Conservation (phyloP, 2,888 invertebrate genomes). For the Drosophila kokeensis region DNA sequence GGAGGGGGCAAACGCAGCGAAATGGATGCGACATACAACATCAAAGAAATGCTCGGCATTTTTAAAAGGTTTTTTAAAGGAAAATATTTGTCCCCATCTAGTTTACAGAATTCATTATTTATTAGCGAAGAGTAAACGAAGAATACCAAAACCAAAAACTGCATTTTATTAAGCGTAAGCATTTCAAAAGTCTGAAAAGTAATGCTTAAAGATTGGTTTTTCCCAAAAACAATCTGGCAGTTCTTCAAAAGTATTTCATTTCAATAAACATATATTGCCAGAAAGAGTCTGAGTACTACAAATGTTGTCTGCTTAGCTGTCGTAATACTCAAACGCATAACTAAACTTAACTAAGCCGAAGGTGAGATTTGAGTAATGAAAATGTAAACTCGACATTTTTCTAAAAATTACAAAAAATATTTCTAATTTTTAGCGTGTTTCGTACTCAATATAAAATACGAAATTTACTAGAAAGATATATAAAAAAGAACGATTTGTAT, state of each 20-base stretch:
- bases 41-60: slow-evolving; percentile 66
- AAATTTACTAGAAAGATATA: no score
- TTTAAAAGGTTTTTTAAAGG: slow-evolving; percentile 18
- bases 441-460: background rate
- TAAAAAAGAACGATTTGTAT: no score
- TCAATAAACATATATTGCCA: background rate
- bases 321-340: background rate
- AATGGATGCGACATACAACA: slow-evolving; percentile 61
- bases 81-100: slow-evolving; percentile 31
- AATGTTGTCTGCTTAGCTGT: background rate
- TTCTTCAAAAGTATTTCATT: background rate
- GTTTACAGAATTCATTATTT: slow-evolving; percentile 22
- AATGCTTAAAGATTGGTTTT: background rate
- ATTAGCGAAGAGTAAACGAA: background rate
- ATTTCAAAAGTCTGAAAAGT: background rate
- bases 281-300: no score
- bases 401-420: background rate
- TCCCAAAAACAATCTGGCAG: background rate
- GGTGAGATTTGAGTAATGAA: background rate
- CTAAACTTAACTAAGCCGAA: background rate
- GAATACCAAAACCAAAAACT: background rate
- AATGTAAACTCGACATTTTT: background rate
- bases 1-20: background rate
- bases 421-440: background rate
- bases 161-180: background rate